phyloP scores from a whole-genome alignment of 2,888 invertebrate genomes.

The Nesidiocoris tenuis region DNA sequence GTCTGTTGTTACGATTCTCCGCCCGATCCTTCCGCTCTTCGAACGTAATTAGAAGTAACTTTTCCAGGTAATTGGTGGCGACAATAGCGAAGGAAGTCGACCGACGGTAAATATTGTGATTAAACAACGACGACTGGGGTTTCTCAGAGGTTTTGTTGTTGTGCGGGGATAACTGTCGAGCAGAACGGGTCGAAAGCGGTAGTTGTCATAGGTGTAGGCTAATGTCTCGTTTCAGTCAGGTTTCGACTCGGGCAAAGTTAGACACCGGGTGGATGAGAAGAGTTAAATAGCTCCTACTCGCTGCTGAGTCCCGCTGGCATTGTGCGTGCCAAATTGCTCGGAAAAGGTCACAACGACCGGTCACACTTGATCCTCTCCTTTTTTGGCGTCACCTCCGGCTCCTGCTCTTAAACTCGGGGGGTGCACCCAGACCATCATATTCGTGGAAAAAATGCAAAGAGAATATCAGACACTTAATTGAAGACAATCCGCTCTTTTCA shows the following conservation, averaged over 20 bases:
- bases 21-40: not conserved
- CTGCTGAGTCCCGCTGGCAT: not conserved
- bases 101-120: not conserved
- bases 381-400: too few relatives aligned
- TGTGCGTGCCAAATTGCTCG: not conserved
- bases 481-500: too few relatives aligned
- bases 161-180: not conserved
- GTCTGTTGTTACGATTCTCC: not conserved
- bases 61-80: not conserved
- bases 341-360: not conserved
- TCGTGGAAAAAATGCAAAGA: too few relatives aligned
- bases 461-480: too few relatives aligned
- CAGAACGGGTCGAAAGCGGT: not conserved
- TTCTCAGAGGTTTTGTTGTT: not conserved
- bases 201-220: not conserved
- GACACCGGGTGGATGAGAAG: too few relatives aligned
- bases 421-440: too few relatives aligned
- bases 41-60: not conserved
- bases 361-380: not conserved
- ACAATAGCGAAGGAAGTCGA: not conserved
- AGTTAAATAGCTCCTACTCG: not conserved
- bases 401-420: too few relatives aligned
- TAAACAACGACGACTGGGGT: not conserved
- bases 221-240: not conserved
- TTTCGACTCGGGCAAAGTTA: too few relatives aligned